Percentiles rank a stretch among this genome's conserved stretches.
Conservation (phyloP, 2,113 vertebrate genomes). For the Chlorodrepanis virens region DNA sequence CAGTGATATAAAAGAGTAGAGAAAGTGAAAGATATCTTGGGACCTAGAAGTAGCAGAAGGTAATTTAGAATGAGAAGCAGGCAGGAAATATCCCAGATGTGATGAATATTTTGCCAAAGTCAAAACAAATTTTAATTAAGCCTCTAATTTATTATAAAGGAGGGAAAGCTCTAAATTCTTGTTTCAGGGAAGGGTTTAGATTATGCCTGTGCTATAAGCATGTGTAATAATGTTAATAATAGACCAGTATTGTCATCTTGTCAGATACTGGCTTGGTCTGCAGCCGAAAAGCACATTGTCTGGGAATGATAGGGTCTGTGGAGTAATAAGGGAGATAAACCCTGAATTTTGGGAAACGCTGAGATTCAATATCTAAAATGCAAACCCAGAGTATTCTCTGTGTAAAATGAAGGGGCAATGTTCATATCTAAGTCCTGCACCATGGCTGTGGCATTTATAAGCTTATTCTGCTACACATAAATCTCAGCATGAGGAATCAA, state of each 20-base stretch:
- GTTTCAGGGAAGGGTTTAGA: background rate
- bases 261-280: background rate
- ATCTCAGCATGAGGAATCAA: slow-evolving; percentile 2
- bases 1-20: background rate
- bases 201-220: background rate
- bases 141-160: background rate
- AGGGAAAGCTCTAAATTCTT: background rate
- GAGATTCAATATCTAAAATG: background rate
- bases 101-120: background rate
- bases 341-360: background rate
- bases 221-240: background rate
- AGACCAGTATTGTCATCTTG: background rate
- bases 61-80: background rate
- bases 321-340: background rate
- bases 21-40: background rate
- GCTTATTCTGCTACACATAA: slow-evolving; percentile 15
- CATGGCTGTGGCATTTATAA: background rate
- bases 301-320: background rate
- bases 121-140: background rate
- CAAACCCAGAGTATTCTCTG: background rate
- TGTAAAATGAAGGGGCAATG: background rate
- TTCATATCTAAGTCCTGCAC: background rate
- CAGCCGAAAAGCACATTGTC: background rate
- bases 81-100: slow-evolving; percentile 3
- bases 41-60: background rate